These are phyloP conservation scores for Paramormyrops hopkinsi DNA, from an alignment of 2,797 vertebrate genomes.

Conservation along the genomic window DNA sequence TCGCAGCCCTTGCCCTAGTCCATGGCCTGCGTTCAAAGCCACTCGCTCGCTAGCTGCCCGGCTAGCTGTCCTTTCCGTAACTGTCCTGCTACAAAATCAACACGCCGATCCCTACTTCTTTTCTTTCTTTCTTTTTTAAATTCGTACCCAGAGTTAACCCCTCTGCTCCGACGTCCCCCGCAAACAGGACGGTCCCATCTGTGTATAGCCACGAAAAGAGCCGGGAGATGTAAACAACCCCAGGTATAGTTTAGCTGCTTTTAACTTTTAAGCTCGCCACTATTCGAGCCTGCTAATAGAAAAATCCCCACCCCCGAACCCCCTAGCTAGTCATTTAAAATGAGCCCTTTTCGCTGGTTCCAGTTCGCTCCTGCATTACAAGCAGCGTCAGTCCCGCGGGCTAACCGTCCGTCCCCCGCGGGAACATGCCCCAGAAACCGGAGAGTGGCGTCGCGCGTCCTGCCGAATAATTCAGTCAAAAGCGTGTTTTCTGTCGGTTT, in stretches of 20 bases:
- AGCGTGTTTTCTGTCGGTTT: constrained; percentile 24
- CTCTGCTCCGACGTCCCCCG: constrained; percentile 20
- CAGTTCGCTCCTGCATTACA: neutral
- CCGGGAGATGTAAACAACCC: neutral
- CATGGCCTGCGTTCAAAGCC: constrained; percentile 64
- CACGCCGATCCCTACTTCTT: constrained; percentile 35
- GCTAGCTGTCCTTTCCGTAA: constrained; percentile 38
- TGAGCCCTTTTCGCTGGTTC: constrained; percentile 30
- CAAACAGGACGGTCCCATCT: constrained; percentile 32
- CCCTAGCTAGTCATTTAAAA: constrained; percentile 22
- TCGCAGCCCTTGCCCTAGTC: constrained; percentile 44
- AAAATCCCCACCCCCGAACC: constrained; percentile 34
- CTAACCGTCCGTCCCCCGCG: neutral
- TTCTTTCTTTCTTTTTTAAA: neutral
- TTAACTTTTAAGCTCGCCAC: neutral
- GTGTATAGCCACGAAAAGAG: constrained; percentile 16
- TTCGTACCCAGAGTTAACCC: constrained; percentile 28
- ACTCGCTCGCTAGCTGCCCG: constrained; percentile 52
- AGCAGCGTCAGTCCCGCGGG: neutral
- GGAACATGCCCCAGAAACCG: constrained; percentile 20
- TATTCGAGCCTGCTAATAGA: constrained; percentile 29
- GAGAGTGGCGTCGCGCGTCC: constrained; percentile 17
- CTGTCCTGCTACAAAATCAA: constrained; percentile 26
- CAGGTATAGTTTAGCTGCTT: neutral
- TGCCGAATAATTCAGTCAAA: constrained; percentile 24